These are phyloP conservation scores for Brenthis ino DNA, from an alignment of 2,888 invertebrate genomes.

Conservation along the genomic window DNA sequence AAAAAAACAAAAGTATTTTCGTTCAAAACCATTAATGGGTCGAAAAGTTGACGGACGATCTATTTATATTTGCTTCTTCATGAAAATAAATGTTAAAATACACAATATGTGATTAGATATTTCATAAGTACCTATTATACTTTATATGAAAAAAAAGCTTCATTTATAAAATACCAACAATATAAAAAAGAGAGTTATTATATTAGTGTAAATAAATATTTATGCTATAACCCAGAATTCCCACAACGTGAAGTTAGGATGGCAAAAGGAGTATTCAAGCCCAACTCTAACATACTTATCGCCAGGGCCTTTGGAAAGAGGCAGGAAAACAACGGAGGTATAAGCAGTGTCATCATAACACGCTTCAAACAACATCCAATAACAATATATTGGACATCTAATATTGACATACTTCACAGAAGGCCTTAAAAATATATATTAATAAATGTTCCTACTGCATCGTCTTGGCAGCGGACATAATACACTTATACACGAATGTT, in stretches of 20 bases:
- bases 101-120: no score
- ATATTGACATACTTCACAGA: conserved; percentile 16
- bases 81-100: background rate
- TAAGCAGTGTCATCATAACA: conserved; percentile 10
- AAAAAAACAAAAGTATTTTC: conserved; percentile 28
- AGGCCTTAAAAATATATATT: conserved; percentile 3
- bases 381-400: conserved; percentile 17
- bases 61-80: conserved; percentile 12
- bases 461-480: background rate
- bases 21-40: background rate
- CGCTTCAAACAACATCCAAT: conserved; percentile 24
- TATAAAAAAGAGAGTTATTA: conserved; percentile 1
- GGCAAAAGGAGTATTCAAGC: conserved; percentile 67
- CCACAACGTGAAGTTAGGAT: conserved; percentile 59
- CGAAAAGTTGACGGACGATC: conserved; percentile 19
- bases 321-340: conserved; percentile 45
- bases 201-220: conserved; percentile 13
- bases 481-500: conserved; percentile 4
- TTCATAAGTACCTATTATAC: background rate
- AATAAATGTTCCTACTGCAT: background rate
- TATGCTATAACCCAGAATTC: conserved; percentile 6
- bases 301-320: conserved; percentile 69
- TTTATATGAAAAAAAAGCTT: background rate
- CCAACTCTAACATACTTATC: conserved; percentile 68
- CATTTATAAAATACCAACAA: background rate